Evolutionary conservation across 2,888 invertebrate genomes (phyloP).

Genomic region (Sinohyriopsis cumingii): DNA sequence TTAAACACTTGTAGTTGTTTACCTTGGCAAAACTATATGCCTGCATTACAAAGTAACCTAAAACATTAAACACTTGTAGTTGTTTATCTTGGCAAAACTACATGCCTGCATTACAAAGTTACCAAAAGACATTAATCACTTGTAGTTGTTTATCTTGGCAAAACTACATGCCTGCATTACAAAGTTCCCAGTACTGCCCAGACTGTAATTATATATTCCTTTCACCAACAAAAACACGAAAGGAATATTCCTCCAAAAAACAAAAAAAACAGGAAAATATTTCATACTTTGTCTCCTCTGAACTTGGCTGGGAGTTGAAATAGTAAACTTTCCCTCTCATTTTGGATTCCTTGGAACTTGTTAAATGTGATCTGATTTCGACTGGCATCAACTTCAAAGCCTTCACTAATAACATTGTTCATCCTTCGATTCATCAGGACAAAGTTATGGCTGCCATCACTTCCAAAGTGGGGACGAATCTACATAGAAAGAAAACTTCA

Average conservation of each 20-base stretch:
- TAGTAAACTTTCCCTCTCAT: slow-evolving; percentile 64
- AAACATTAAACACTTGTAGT: too few relatives aligned
- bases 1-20: too few relatives aligned
- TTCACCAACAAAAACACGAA: neutral
- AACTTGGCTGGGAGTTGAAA: slow-evolving; percentile 65
- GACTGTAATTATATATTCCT: neutral
- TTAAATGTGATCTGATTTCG: slow-evolving; percentile 72
- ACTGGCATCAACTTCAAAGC: slow-evolving; percentile 68
- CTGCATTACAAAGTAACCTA: too few relatives aligned
- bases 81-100: too few relatives aligned
- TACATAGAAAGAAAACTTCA: slow-evolving; percentile 18
- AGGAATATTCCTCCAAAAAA: neutral
- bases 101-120: too few relatives aligned
- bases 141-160: too few relatives aligned
- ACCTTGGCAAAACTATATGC: too few relatives aligned
- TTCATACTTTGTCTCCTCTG: slow-evolving; percentile 63
- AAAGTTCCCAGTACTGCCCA: too few relatives aligned
- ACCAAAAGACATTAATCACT: too few relatives aligned
- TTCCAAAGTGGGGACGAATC: slow-evolving; percentile 60
- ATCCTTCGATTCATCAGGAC: slow-evolving; percentile 68
- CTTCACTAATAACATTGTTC: slow-evolving; percentile 66
- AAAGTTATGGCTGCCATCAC: slow-evolving; percentile 68
- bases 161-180: too few relatives aligned
- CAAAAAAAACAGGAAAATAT: neutral
- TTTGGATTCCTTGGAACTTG: slow-evolving; percentile 60